Evolutionary conservation across 2,797 vertebrate genomes (phyloP), one percentile per base, ranked within the genome.

Genomic region (Melopsittacus undulatus): DNA sequence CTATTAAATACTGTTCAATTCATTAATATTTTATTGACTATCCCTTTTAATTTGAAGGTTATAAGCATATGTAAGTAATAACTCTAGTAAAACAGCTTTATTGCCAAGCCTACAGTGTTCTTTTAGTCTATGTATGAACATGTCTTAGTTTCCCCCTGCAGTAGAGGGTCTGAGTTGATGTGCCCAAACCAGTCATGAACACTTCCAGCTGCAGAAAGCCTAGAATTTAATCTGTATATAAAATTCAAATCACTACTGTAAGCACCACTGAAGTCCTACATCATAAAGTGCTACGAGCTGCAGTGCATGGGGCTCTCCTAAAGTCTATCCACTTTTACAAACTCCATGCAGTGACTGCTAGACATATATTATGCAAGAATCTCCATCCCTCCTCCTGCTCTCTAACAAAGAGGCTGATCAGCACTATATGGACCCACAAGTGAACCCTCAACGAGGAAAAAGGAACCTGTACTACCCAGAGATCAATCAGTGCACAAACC

Each of bases 41-140:
- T 9, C 4, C 5, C 23, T 77, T 90, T 76, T 32, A 69, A 76
- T 46, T 8, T 68, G 23, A 92, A 52, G 42, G n/a, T 73, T 46
- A 36, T 62, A 32, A 57, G 56, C 11, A 24, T 16, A 57, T 16
- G 10, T 34, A 77, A 93, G 59, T 57, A 81, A 29, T 26, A 83
- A 49, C 79, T 57, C 30, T 1, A 48, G 61, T 32, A 77, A 64
- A 30, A 36, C 13, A 56, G n/a, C 19, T 45, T 73, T 67, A n/a
- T 7, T 0, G 0, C 49, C 67, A 88, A 72, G 36, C 8, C 36
- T 54, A 56, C 8, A 74, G 40, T 20, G 5, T 75, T 22, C 27
- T 75, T 52, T 19, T 15, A n/a, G 13, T 43, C 7, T 18, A 36
- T 7, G 22, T 22, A 48, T 26, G 21, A 74, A 32, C 0, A 0